Evolutionary conservation across 2,113 vertebrate species (phyloP).

Genomic region (Pionites leucogaster): DNA sequence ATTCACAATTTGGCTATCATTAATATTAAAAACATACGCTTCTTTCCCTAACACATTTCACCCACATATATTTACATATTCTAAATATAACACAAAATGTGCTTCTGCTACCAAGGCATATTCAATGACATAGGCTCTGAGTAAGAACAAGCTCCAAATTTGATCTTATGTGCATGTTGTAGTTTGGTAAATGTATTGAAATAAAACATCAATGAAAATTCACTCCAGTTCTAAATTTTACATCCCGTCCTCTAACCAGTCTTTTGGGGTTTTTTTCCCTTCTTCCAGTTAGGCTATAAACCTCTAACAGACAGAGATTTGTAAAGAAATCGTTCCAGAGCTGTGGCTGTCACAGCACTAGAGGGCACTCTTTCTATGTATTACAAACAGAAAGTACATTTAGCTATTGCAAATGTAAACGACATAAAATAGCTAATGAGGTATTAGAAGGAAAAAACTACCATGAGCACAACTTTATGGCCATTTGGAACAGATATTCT

Average conservation of each 20-base stretch:
- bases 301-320: neutral
- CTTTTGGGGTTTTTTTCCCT: no score
- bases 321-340: neutral
- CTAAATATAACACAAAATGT: neutral
- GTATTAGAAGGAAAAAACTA: neutral
- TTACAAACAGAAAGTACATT: neutral
- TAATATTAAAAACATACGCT: neutral
- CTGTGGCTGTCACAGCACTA: constrained; percentile 28
- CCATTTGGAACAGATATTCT: constrained; percentile 14
- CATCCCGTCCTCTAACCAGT: neutral
- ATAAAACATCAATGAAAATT: neutral
- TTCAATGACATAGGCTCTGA: neutral
- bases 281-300: neutral
- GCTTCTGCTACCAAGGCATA: neutral
- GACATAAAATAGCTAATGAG: constrained; percentile 7
- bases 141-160: neutral
- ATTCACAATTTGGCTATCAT: neutral
- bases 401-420: neutral
- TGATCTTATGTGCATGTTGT: neutral
- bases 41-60: neutral
- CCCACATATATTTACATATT: neutral
- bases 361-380: constrained; percentile 60
- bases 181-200: neutral
- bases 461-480: constrained; percentile 14
- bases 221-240: neutral